Evolutionary conservation across 1,140 invertebrate species (phyloP), one percentile per base, ranked within the genome.

Genomic region (Sitophilus oryzae): DNA sequence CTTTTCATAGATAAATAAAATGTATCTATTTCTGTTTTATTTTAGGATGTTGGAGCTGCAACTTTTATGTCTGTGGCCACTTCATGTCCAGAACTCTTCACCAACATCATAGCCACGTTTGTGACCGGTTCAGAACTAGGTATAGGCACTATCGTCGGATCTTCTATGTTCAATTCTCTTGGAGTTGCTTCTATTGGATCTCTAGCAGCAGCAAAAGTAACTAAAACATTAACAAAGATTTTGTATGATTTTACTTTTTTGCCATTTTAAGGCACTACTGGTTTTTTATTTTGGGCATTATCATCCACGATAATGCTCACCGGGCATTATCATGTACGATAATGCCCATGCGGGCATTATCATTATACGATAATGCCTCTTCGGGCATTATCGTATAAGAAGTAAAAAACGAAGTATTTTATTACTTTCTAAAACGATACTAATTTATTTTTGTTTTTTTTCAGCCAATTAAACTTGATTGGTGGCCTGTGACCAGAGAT

Each of bases 11-110:
- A n/a, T n/a, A n/a, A n/a, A n/a, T n/a, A n/a, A n/a, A n/a, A n/a
- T n/a, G n/a, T n/a, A n/a, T n/a, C n/a, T n/a, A n/a, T n/a, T n/a
- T n/a, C 9, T 14, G 10, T 30, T 16, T 38, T 43, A 18, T 70
- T 57, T 66, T 68, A 85, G 65, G 90, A 94, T 69, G 86, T 94
- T 6, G 90, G 89, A 0, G 91, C 90, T 0, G 91, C 91, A 0
- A 96, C 91, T 0, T 94, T 95, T 65, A 89, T 96, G 82, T 88
- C 92, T 0, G 87, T 89, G 0, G 91, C 90, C 1, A 93, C 90
- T 8, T 91, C 88, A 21, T 87, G 88, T 58, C 91, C 92, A 0
- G 91, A 95, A 73, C 80, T 96, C 21, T 94, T 93, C 67, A 91
- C 90, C 15, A 92, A 91, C 62, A 77, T 93, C 3, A 88, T 95